A percentile compares a stretch with the other conserved stretches of the same genome.
phyloP scores from a whole-genome alignment of 1,140 invertebrate species.

The Pentalonia nigronervosa region DNA sequence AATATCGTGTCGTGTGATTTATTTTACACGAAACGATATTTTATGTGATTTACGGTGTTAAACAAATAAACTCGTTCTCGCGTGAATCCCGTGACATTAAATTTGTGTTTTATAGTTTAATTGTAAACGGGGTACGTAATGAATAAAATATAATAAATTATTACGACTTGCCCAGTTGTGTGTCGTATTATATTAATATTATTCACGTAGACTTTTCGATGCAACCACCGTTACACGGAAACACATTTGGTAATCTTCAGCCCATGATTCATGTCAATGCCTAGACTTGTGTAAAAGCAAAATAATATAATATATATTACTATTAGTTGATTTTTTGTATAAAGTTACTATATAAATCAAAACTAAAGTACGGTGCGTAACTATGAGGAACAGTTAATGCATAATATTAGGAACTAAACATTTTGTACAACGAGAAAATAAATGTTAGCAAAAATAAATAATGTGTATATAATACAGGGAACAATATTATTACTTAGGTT shows the following conservation, averaged over 20 bases:
- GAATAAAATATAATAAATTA: constrained; percentile 6
- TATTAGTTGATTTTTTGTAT: neutral
- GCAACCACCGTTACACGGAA: constrained; percentile 11
- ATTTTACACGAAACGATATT: neutral
- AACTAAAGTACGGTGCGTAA: neutral
- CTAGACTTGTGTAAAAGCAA: neutral
- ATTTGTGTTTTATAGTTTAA: neutral
- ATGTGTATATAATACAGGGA: neutral
- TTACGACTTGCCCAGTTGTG: neutral
- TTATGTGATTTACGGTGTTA: neutral
- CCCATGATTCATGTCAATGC: neutral
- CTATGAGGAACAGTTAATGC: neutral
- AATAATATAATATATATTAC: neutral
- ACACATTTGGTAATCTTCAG: neutral
- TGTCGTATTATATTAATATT: neutral
- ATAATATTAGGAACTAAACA: neutral
- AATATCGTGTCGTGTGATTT: neutral
- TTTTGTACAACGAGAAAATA: neutral
- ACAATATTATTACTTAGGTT: neutral
- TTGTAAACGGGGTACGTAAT: neutral
- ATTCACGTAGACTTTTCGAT: neutral
- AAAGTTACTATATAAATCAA: neutral
- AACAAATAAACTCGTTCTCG: neutral
- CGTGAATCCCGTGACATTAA: neutral
- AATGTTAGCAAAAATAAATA: too few relatives aligned